Percentiles rank a stretch among this genome's conserved stretches.
These are phyloP conservation scores for Myodes glareolus DNA, from an alignment of 2,113 vertebrate genomes.

Conservation along the genomic window DNA sequence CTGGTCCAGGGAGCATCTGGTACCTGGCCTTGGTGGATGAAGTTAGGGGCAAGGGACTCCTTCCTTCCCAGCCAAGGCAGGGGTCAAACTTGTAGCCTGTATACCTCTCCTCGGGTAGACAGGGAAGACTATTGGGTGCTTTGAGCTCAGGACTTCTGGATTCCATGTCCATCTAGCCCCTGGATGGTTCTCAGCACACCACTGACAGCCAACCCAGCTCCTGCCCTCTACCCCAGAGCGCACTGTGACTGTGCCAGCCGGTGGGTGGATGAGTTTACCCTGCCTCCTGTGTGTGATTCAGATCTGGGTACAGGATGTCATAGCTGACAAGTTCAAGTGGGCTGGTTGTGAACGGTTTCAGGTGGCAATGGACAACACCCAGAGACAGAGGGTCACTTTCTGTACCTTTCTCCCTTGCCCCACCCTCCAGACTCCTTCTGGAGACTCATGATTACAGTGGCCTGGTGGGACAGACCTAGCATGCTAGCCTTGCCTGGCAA, in stretches of 20 bases:
- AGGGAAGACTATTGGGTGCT: neutral
- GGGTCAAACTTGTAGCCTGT: neutral
- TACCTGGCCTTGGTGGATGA: neutral
- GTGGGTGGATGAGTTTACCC: constrained; percentile 54
- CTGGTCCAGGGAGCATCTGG: neutral
- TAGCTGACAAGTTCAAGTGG: constrained; percentile 22
- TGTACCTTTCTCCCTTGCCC: neutral
- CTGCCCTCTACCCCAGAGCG: neutral
- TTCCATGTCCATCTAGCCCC: neutral
- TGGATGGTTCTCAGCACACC: constrained; percentile 54
- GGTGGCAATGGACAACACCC: neutral
- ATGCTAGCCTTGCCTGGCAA: neutral
- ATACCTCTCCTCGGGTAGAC: neutral
- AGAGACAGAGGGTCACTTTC: neutral
- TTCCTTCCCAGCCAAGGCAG: neutral
- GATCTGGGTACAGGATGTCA: neutral
- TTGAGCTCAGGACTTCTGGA: neutral
- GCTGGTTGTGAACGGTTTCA: neutral
- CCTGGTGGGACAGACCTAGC: neutral
- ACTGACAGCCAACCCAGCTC: constrained; percentile 10
- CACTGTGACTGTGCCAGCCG: constrained; percentile 20
- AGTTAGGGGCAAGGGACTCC: neutral
- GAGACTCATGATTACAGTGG: neutral
- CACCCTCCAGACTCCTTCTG: neutral
- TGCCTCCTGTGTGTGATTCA: constrained; percentile 63